Percentiles rank a stretch among this genome's conserved stretches.
These are phyloP conservation scores for Madoqua kirkii DNA, from an alignment of 2,113 vertebrate genomes.

Conservation along the genomic window DNA sequence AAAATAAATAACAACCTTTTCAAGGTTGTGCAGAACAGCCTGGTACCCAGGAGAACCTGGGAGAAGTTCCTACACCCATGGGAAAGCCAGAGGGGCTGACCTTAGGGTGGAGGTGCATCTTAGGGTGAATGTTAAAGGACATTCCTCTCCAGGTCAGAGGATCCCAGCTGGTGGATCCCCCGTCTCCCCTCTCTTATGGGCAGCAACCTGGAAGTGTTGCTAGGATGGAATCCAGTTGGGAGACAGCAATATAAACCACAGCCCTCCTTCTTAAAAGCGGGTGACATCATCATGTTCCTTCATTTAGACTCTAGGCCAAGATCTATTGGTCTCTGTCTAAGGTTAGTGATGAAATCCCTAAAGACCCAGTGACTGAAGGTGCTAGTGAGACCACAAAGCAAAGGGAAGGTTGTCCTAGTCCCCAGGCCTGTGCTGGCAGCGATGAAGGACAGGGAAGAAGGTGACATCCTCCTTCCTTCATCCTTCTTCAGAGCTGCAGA, in stretches of 20 bases:
- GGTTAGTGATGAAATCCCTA: background rate
- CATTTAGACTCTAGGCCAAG: background rate
- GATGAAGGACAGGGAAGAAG: background rate
- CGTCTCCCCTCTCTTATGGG: background rate
- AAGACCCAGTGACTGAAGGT: background rate
- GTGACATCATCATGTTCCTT: background rate
- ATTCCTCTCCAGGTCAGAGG: background rate
- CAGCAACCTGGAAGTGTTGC: background rate
- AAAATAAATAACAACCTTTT: background rate
- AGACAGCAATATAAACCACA: background rate
- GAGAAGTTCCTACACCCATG: background rate
- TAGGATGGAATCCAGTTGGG: background rate
- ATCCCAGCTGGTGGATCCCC: background rate
- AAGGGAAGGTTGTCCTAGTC: background rate
- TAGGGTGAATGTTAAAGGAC: background rate
- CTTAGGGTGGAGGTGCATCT: background rate
- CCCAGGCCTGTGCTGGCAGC: background rate
- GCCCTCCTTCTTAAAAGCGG: background rate
- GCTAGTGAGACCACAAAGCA: background rate
- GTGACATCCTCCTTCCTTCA: background rate
- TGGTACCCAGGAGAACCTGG: background rate
- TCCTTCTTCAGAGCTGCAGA: background rate
- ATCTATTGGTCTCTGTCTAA: background rate
- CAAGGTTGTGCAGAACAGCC: background rate
- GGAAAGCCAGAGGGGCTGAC: background rate